Base-by-base conservation (phyloP, 2,113 vertebrate genomes). In the Artemisiospiza belli region DNA sequence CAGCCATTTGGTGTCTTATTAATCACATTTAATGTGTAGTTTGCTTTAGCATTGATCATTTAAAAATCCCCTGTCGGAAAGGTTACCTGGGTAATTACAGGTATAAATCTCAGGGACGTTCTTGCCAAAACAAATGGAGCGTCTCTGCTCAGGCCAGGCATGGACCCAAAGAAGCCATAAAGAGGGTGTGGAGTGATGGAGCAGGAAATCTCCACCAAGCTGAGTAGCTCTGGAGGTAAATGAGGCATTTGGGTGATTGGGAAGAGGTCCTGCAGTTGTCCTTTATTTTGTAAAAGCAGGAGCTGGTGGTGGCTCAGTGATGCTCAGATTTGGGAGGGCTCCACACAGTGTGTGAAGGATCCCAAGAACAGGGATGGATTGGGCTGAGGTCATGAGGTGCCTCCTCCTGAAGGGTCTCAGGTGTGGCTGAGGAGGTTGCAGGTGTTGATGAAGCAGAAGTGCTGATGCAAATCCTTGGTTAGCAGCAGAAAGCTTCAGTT, bases 71-170 rank as follows among this genome's bases (percentile, higher is more conserved):
- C 61, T 72, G 90, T 89, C 6, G 3, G 89, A 88, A 95, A 91
- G 92, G 83, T 95, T 94, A 79, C 76, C 79, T 58, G 31, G 69
- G 3, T 95, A 92, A 97, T 95, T 94, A 83, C 21, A 52, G 87
- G 83, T 43, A 92, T 96, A 95, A 92, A 95, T 95, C 90, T 90
- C 62, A n/a, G 86, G 90, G 81, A 91, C 5, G 44, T 91, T 93
- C 93, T 87, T 96, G 92, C 95, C 94, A 96, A 94, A 96, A 94
- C 89, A 96, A 93, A 95, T 79, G 91, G 85, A 96, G 82, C 28
- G 0, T 83, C 81, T 93, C 46, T 0, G 2, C 83, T 92, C 35
- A 14, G 91, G 74, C 74, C 90, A 39, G 90, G 64, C 75, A 25
- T 79, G 79, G 84, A 51, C 69, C 83, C 87, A 55, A 73, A 82